These are phyloP conservation scores for Muscicapa adusta DNA, from an alignment of 2,113 vertebrate species.

Conservation along the genomic window DNA sequence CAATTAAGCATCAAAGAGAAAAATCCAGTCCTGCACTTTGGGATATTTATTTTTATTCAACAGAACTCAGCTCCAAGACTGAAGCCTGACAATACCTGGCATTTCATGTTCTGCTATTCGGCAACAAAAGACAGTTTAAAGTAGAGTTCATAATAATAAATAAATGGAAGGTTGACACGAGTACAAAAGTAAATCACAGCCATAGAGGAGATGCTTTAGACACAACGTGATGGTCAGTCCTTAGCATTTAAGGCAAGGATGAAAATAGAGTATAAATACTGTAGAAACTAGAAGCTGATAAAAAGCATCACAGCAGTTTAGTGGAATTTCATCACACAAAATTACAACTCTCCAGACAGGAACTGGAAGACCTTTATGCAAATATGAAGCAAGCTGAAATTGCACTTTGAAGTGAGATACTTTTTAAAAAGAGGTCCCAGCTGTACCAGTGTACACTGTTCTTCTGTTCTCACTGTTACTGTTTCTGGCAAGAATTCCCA, in stretches of 20 bases:
- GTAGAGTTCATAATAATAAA: constrained; percentile 66
- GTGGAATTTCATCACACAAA: constrained; percentile 32
- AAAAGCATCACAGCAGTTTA: constrained; percentile 33
- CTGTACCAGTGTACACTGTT: not conserved
- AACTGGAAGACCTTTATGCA: constrained; percentile 36
- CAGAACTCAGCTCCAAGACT: constrained; percentile 10
- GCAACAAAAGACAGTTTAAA: constrained; percentile 33
- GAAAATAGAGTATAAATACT: constrained; percentile 41
- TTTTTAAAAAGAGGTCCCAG: not conserved
- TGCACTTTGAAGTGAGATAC: not conserved
- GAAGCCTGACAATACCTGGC: constrained; percentile 35
- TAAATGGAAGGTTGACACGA: not conserved
- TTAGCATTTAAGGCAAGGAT: constrained; percentile 36
- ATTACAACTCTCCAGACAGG: not conserved
- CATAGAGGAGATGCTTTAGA: not conserved
- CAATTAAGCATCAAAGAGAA: constrained; percentile 70
- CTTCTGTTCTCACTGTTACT: not conserved
- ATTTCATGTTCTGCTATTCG: constrained; percentile 47
- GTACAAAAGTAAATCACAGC: not conserved
- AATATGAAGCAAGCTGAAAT: constrained; percentile 31
- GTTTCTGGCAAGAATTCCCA: not conserved
- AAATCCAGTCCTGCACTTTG: not conserved
- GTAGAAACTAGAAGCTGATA: constrained; percentile 36
- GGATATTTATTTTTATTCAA: constrained; percentile 59
- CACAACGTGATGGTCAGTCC: constrained; percentile 8